These are phyloP conservation scores for Myotis vivesi DNA, from an alignment of 2,797 vertebrate species.

Conservation along the genomic window DNA sequence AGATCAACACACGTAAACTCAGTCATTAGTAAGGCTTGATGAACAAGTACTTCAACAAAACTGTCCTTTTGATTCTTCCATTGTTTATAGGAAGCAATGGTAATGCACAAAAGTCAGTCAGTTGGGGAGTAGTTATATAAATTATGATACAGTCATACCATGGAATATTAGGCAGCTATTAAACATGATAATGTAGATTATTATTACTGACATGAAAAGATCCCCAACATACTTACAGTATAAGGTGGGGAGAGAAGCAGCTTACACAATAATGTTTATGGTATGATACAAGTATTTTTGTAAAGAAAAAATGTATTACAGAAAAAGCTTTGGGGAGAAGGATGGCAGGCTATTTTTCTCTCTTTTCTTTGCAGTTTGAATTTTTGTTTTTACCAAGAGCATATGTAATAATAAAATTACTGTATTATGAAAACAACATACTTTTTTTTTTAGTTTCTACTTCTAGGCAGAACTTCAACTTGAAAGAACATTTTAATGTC, in stretches of 20 bases:
- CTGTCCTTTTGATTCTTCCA: neutral
- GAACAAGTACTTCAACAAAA: neutral
- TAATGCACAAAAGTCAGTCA: neutral
- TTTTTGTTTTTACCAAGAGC: slow-evolving; percentile 41
- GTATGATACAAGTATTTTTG: neutral
- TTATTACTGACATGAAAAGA: neutral
- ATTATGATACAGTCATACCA: neutral
- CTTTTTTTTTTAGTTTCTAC: neutral
- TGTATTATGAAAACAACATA: slow-evolving; percentile 32
- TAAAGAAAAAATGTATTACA: neutral
- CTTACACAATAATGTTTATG: neutral
- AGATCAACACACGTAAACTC: neutral
- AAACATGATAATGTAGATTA: neutral
- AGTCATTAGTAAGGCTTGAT: neutral
- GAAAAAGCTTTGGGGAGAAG: neutral
- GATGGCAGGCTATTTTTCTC: neutral
- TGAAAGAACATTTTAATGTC: neutral
- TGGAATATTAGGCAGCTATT: neutral
- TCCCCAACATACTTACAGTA: neutral
- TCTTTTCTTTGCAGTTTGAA: slow-evolving; percentile 22
- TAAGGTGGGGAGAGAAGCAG: neutral
- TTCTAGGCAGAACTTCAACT: neutral
- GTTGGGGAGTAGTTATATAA: neutral
- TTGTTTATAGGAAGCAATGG: neutral
- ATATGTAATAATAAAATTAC: neutral